Conservation (phyloP, 2,113 vertebrate species). For the Nannospalax galili region DNA sequence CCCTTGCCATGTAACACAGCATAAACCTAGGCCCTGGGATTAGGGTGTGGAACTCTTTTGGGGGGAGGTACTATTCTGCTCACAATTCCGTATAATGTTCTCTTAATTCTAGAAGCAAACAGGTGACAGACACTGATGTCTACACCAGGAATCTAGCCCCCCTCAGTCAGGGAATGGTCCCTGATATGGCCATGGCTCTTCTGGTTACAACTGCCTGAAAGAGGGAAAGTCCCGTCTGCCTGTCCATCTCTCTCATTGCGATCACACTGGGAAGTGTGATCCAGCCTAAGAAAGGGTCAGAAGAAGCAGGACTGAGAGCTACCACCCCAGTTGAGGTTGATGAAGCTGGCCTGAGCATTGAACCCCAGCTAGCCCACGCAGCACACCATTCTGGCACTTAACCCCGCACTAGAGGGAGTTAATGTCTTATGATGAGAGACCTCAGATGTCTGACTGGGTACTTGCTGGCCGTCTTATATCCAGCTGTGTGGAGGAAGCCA, state of each 20-base stretch:
- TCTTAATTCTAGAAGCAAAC: not conserved
- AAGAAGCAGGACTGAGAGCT: not conserved
- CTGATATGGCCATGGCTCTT: not conserved
- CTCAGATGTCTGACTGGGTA: fast-evolving
- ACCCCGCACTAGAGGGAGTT: fast-evolving
- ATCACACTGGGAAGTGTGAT: not conserved
- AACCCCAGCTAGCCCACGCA: not conserved
- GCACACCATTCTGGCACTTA: too few relatives aligned
- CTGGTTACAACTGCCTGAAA: too few relatives aligned
- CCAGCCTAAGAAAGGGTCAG: fast-evolving
- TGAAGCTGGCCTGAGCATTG: not conserved
- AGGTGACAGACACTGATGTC: too few relatives aligned
- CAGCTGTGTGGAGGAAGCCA: not conserved
- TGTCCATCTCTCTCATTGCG: not conserved
- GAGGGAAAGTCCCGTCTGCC: too few relatives aligned
- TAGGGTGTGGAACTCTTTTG: not conserved
- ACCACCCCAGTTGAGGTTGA: not conserved
- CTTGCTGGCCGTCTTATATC: not conserved
- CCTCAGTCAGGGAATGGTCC: not conserved
- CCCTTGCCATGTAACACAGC: fast-evolving
- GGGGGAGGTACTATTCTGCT: not conserved
- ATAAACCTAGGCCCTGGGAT: not conserved
- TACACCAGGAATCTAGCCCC: too few relatives aligned
- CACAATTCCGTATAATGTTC: not conserved
- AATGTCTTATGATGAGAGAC: too few relatives aligned